These are phyloP conservation scores for Myiagra hebetior DNA, from an alignment of 2,113 vertebrate species.

Conservation along the genomic window DNA sequence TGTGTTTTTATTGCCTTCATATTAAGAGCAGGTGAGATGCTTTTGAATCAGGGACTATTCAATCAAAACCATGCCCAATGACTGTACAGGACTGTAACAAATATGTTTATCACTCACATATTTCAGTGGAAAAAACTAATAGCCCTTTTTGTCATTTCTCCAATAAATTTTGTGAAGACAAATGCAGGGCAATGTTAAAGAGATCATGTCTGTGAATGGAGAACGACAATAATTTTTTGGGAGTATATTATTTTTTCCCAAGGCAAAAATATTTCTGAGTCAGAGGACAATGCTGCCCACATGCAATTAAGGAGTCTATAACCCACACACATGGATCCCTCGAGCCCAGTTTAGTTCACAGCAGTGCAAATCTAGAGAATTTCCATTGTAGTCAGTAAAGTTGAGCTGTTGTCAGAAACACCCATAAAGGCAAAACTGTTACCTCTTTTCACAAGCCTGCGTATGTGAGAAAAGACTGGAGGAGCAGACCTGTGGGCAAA, in stretches of 20 bases:
- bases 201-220: neutral
- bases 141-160: neutral
- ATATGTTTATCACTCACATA: neutral
- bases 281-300: neutral
- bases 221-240: neutral
- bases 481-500: accelerated
- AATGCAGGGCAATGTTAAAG: neutral
- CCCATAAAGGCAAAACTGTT: neutral
- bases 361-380: neutral
- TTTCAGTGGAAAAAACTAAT: neutral
- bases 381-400: neutral
- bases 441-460: neutral
- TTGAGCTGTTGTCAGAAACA: neutral
- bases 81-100: neutral
- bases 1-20: neutral
- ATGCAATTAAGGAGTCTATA: neutral
- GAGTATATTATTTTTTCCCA: neutral
- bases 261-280: neutral
- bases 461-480: neutral
- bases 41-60: neutral
- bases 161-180: neutral
- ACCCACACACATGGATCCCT: neutral
- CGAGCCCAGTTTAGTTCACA: neutral
- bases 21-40: neutral
- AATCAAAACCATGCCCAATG: neutral